Evolutionary conservation across 2,113 vertebrate species (phyloP).

Genomic region (Climacteris rufus): DNA sequence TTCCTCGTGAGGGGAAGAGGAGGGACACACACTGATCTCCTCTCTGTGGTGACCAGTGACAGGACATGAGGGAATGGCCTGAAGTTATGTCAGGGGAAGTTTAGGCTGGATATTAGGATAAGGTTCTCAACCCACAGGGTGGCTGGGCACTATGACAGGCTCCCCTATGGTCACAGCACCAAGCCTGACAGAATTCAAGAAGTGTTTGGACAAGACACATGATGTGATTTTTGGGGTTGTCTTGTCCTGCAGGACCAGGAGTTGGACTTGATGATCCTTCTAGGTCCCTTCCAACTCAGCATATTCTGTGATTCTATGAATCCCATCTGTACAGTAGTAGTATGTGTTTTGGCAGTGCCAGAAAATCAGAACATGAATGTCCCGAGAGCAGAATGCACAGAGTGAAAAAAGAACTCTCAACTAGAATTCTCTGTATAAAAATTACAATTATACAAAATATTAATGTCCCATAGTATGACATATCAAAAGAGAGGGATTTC

Average conservation of each 20-base stretch:
- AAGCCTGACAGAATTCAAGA: neutral
- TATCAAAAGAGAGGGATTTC: neutral
- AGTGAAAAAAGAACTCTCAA: neutral
- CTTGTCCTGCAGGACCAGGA: neutral
- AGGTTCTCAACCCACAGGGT: neutral
- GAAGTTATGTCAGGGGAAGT: neutral
- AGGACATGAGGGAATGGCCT: accelerated
- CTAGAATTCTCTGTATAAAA: neutral
- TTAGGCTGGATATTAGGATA: neutral
- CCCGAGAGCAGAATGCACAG: neutral
- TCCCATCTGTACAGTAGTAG: neutral
- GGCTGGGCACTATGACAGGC: neutral
- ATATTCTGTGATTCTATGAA: neutral
- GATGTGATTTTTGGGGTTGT: neutral
- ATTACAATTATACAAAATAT: neutral
- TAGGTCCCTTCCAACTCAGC: neutral
- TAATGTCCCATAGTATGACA: neutral
- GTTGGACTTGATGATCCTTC: neutral
- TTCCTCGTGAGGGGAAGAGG: accelerated
- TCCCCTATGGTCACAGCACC: neutral
- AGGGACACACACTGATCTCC: neutral
- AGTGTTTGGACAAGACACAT: neutral
- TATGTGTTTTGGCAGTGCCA: neutral
- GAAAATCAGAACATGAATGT: neutral
- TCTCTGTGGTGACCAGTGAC: too few species aligned